phyloP scores from a whole-genome alignment of 2,888 invertebrate genomes.

The Drosophila kambysellisi region DNA sequence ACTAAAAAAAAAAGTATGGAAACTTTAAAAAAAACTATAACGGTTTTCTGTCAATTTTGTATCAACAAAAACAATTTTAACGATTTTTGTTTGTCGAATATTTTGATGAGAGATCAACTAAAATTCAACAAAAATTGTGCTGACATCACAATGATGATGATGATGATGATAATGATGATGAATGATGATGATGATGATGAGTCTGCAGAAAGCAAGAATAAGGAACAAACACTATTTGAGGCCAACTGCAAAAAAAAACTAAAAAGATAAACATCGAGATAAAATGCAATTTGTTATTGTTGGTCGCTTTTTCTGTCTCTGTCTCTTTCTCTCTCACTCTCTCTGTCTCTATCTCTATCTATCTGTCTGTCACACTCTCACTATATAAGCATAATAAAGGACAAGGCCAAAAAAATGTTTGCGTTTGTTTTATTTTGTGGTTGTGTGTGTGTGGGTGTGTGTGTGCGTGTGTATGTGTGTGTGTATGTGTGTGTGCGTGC shows the following conservation, averaged over 20 bases:
- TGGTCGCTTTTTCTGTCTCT: conserved; percentile 10
- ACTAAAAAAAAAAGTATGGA: neutral
- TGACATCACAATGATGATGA: conserved; percentile 34
- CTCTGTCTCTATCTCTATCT: conserved; percentile 7
- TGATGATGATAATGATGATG: conserved; percentile 32
- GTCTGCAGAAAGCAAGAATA: conserved; percentile 19
- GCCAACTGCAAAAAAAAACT: conserved; percentile 5
- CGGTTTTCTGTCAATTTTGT: conserved; percentile 18
- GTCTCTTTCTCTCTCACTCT: conserved; percentile 6
- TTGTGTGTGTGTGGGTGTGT: too few relatives aligned
- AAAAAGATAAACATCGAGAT: conserved; percentile 33
- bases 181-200: conserved; percentile 25
- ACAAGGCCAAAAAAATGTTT: conserved; percentile 42
- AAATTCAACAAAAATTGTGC: conserved; percentile 24
- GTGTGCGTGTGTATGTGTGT: neutral
- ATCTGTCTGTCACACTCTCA: conserved; percentile 8
- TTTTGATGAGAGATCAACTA: neutral
- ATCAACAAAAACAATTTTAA: conserved; percentile 2
- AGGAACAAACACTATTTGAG: conserved; percentile 25
- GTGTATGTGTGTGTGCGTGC: neutral
- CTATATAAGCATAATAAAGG: conserved; percentile 48
- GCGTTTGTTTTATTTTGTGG: conserved; percentile 33
- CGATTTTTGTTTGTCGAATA: conserved; percentile 31
- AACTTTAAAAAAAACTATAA: neutral
- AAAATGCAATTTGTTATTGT: conserved; percentile 49